A percentile compares a stretch with the other conserved stretches of the same genome.
Evolutionary conservation across 1,140 invertebrate species (phyloP).

Genomic region (Bacillus rossius): DNA sequence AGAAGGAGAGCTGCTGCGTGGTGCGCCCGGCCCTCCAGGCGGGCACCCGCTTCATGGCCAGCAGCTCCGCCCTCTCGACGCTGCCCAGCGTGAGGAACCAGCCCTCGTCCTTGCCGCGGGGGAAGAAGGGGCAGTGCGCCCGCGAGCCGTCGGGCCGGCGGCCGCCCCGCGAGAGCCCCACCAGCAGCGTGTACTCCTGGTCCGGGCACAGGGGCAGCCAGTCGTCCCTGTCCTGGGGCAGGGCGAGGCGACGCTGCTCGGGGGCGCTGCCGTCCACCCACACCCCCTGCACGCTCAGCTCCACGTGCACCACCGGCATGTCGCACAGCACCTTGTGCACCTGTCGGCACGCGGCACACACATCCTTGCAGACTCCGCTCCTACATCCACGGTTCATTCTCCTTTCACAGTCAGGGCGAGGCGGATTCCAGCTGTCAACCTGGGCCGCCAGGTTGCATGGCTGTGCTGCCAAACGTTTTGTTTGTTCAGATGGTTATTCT

Average conservation of each 20-base stretch:
- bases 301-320: constrained; percentile 54
- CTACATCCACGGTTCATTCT: too few species aligned
- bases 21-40: constrained; percentile 41
- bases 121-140: constrained; percentile 77
- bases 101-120: constrained; percentile 91
- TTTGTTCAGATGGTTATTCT: too few species aligned
- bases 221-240: constrained; percentile 14
- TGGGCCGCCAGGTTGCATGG: too few species aligned
- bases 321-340: constrained; percentile 52
- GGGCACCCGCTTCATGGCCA: constrained; percentile 76
- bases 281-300: constrained; percentile 47
- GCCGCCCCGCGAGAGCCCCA: constrained; percentile 50
- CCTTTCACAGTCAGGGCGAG: too few species aligned
- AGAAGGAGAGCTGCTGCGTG: constrained; percentile 55
- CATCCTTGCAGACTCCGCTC: constrained; percentile 2
- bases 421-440: too few species aligned
- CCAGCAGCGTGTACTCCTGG: constrained; percentile 63
- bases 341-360: constrained; percentile 28
- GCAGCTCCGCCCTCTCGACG: constrained; percentile 62
- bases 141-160: constrained; percentile 28
- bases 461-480: too few species aligned
- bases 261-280: constrained; percentile 48
- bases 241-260: constrained; percentile 32
- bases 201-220: constrained; percentile 59
- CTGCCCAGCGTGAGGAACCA: constrained; percentile 90